Conservation (phyloP, 2,113 vertebrate genomes). For the Rhadina sibilatrix region DNA sequence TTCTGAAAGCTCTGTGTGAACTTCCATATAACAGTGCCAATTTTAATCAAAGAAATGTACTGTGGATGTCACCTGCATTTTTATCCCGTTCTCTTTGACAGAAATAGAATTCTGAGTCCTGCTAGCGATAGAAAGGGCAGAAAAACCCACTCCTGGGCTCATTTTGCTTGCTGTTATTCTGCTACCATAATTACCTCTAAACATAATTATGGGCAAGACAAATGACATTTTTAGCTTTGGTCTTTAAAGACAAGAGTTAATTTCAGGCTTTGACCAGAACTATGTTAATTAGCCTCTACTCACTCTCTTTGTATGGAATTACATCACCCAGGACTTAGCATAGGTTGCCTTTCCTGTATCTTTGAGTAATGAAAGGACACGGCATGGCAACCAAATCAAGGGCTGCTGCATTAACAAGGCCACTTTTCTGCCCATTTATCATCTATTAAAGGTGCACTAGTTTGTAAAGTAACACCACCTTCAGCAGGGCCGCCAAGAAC, state of each 20-base stretch:
- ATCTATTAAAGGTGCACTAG: slow-evolving; percentile 81
- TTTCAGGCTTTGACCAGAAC: slow-evolving; percentile 74
- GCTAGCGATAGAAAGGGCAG: not conserved
- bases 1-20: slow-evolving; percentile 1
- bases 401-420: slow-evolving; percentile 77
- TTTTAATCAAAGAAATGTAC: slow-evolving; percentile 55
- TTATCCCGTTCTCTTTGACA: slow-evolving; percentile 39
- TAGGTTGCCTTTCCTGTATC: slow-evolving; percentile 55
- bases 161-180: slow-evolving; percentile 52
- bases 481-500: slow-evolving; percentile 70
- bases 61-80: slow-evolving; percentile 50
- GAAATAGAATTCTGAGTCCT: slow-evolving; percentile 42
- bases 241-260: slow-evolving; percentile 75
- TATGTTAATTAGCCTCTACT: slow-evolving; percentile 74
- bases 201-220: slow-evolving; percentile 70
- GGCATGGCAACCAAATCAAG: slow-evolving; percentile 61
- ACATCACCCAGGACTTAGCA: slow-evolving; percentile 59
- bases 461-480: slow-evolving; percentile 79
- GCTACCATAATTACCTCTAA: slow-evolving; percentile 69
- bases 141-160: slow-evolving; percentile 5
- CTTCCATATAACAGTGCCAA: not conserved
- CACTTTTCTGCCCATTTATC: slow-evolving; percentile 80
- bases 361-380: slow-evolving; percentile 79
- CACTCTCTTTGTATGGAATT: slow-evolving; percentile 42
- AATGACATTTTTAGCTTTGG: slow-evolving; percentile 65